Percentiles rank a stretch among this genome's conserved stretches.
Evolutionary conservation across 2,888 invertebrate genomes (phyloP).

Genomic region (Dilophus febrilis): DNA sequence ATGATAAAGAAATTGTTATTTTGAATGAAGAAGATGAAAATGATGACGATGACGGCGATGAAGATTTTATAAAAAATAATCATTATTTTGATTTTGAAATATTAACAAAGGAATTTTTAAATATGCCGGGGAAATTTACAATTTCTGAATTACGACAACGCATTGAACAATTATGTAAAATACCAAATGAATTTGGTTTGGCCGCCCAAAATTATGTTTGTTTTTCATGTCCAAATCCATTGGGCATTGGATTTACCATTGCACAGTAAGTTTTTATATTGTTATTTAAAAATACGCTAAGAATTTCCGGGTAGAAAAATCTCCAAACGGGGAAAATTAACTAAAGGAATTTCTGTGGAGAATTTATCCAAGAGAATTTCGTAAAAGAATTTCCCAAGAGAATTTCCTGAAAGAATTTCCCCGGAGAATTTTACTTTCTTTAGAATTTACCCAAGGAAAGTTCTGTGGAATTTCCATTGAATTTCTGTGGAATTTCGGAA

Average conservation of each 20-base stretch:
- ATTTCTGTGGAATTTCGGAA: no score
- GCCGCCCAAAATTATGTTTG: slow-evolving; percentile 80
- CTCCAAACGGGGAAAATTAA: no score
- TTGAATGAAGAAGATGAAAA: not conserved
- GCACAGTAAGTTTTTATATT: slow-evolving; percentile 28
- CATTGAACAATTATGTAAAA: slow-evolving; percentile 44
- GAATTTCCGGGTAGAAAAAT: no score
- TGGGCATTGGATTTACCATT: slow-evolving; percentile 43
- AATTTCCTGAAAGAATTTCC: no score
- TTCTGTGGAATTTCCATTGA: no score
- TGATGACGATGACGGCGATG: slow-evolving; percentile 2
- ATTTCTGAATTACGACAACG: slow-evolving; percentile 39
- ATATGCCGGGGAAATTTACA: slow-evolving; percentile 33
- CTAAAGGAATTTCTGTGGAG: no score
- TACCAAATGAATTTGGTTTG: slow-evolving; percentile 64
- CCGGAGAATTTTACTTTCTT: no score
- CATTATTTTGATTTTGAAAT: slow-evolving; percentile 6
- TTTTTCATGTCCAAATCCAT: slow-evolving; percentile 35
- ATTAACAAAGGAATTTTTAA: not conserved
- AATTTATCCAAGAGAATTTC: not conserved
- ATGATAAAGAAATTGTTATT: no score
- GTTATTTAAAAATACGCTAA: no score
- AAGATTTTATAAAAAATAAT: not conserved
- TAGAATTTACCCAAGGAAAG: no score
- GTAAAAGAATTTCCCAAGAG: no score